phyloP scores from a whole-genome alignment of 2,113 vertebrate genomes.

The Pagrus major region DNA sequence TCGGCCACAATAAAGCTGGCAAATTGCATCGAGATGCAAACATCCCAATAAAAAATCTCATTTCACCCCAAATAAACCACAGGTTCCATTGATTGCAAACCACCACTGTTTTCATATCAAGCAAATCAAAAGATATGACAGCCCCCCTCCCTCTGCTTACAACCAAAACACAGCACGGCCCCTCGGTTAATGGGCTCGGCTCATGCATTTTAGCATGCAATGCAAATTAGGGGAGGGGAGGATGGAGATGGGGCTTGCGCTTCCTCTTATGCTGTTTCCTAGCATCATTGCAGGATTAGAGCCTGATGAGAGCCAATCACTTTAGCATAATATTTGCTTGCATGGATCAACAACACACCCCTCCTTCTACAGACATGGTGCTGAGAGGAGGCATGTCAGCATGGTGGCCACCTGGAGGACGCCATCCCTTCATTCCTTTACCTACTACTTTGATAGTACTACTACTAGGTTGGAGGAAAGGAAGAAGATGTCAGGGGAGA shows the following conservation, averaged over 20 bases:
- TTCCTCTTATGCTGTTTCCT: slow-evolving; percentile 81
- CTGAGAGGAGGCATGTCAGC: slow-evolving; percentile 51
- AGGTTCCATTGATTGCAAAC: slow-evolving; percentile 82
- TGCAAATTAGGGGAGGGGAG: slow-evolving; percentile 82
- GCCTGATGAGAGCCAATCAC: slow-evolving; percentile 94
- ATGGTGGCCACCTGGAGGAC: slow-evolving; percentile 33
- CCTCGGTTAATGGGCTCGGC: slow-evolving; percentile 72
- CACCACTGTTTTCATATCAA: slow-evolving; percentile 85
- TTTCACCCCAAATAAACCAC: slow-evolving; percentile 86
- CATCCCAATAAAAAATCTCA: slow-evolving; percentile 84
- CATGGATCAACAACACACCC: slow-evolving; percentile 87
- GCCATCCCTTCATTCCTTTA: slow-evolving; percentile 35
- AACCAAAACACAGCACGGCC: slow-evolving; percentile 75
- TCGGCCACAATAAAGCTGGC: slow-evolving; percentile 76
- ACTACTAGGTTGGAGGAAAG: neutral
- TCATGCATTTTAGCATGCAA: slow-evolving; percentile 82
- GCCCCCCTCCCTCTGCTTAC: slow-evolving; percentile 72
- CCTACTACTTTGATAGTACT: slow-evolving; percentile 14
- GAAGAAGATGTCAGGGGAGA: neutral
- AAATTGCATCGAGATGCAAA: slow-evolving; percentile 84
- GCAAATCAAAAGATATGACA: slow-evolving; percentile 80
- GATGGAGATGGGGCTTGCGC: slow-evolving; percentile 53
- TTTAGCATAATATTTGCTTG: slow-evolving; percentile 93
- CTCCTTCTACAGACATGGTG: slow-evolving; percentile 37
- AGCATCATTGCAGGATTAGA: slow-evolving; percentile 83